These are phyloP conservation scores for Tragulus kanchil DNA, from an alignment of 2,113 vertebrate genomes.

Conservation along the genomic window DNA sequence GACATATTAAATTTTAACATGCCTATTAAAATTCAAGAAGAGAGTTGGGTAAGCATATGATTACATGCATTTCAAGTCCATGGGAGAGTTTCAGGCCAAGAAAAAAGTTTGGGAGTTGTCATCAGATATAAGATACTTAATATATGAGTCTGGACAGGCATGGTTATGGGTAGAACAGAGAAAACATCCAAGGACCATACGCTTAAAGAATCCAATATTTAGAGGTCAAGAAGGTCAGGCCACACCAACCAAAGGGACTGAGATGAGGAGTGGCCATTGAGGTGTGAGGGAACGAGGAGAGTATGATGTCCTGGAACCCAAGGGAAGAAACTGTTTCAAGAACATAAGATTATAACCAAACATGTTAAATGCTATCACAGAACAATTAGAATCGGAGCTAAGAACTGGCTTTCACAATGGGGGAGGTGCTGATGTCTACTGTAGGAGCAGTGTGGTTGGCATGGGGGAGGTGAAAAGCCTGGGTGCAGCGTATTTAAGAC, in stretches of 20 bases:
- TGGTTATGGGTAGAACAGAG: neutral
- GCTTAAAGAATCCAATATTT: neutral
- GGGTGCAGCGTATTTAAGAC: neutral
- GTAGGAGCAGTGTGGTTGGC: neutral
- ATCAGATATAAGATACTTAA: neutral
- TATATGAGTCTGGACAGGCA: neutral
- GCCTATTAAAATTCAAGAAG: constrained; percentile 48
- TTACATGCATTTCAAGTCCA: neutral
- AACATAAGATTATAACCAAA: neutral
- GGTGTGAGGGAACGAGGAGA: neutral
- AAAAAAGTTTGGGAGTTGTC: neutral
- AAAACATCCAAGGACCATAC: neutral
- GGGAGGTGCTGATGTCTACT: neutral
- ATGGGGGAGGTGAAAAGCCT: neutral
- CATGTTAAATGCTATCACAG: neutral
- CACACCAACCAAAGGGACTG: neutral
- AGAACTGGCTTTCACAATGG: neutral
- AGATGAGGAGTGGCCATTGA: neutral
- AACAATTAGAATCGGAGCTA: neutral
- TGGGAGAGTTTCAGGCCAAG: neutral
- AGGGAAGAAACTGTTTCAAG: constrained; percentile 21
- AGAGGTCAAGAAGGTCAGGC: neutral
- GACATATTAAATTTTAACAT: neutral
- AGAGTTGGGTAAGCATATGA: neutral
- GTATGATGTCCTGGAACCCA: neutral